Evolutionary conservation across 2,888 invertebrate species (phyloP), one percentile per base, ranked within the genome.

Genomic region (Clanis bilineata): DNA sequence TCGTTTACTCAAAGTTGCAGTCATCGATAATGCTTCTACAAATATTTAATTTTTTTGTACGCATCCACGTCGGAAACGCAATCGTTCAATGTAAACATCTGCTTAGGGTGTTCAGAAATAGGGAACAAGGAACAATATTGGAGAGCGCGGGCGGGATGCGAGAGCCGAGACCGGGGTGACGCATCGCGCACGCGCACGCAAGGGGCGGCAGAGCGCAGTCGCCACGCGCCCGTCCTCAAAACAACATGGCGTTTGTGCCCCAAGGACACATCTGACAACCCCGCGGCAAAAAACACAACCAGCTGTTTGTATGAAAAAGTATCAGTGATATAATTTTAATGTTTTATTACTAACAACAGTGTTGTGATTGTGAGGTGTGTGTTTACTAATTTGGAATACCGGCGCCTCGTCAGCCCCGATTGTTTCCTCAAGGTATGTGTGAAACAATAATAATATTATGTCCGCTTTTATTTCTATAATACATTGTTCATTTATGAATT

Each of bases 201-300:
- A 77, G 80, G 85, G 86, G 82, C 84, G 80, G 85, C 82, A 75
- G 79, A 83, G 89, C 90, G 89, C 90, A 91, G 91, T 91, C 88
- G 88, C 83, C 88, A 87, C 88, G 89, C 90, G 91, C 85, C 82
- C 83, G 86, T 85, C 84, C 83, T 79, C 79, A 79, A 83, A 81
- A 73, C 82, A 86, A 86, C 85, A 89, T 88, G 90, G 89, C 87
- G 90, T 72, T 71, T 81, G 83, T 84, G 78, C 83, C 76, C 79
- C 86, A 88, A 89, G 90, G 90, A 88, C 88, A 81, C 74, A 58
- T 77, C 73, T 88, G 85, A 88, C 87, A 88, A 74, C 76, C 83
- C 81, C 79, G 79, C 86, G 80, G 74, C 73, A 81, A 79, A 79
- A 80, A 79, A 80, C 36, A 28, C 15, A 32, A 44, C 58, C 58